A percentile compares a stretch with the other conserved stretches of the same genome.
Conservation (phyloP, 2,797 vertebrate species). For the Nyctibius grandis region DNA sequence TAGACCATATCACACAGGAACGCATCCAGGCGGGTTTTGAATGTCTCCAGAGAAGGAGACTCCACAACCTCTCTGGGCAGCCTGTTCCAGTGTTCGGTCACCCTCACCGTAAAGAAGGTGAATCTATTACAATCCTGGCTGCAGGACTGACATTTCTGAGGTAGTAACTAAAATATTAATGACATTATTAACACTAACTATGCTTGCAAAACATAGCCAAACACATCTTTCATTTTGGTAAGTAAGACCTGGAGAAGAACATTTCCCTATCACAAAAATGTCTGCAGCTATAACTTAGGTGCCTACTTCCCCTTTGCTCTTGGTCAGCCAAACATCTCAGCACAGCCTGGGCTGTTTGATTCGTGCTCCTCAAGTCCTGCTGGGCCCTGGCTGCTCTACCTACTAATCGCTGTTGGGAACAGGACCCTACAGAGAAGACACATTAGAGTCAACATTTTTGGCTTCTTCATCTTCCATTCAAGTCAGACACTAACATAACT, state of each 20-base stretch:
- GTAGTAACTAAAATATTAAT: neutral
- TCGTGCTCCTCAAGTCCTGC: neutral
- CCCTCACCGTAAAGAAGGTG: too few species aligned
- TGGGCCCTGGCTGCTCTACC: neutral
- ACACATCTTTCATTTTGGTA: too few species aligned
- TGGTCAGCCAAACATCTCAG: neutral
- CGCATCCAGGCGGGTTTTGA: too few species aligned
- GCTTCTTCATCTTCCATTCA: neutral
- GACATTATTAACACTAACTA: neutral
- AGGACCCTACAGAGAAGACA: neutral
- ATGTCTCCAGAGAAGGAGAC: too few species aligned
- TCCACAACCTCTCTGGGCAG: too few species aligned
- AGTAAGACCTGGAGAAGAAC: neutral
- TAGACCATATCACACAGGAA: too few species aligned
- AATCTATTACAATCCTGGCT: neutral
- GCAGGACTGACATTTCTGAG: neutral
- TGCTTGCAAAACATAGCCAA: neutral
- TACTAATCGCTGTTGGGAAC: neutral
- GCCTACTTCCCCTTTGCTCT: neutral
- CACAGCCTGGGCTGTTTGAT: neutral
- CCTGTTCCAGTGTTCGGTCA: too few species aligned
- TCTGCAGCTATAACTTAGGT: neutral
- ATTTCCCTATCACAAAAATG: neutral
- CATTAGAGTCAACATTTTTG: neutral
- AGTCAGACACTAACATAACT: neutral